phyloP scores from a whole-genome alignment of 2,797 vertebrate species.

The Myotis pilosus region DNA sequence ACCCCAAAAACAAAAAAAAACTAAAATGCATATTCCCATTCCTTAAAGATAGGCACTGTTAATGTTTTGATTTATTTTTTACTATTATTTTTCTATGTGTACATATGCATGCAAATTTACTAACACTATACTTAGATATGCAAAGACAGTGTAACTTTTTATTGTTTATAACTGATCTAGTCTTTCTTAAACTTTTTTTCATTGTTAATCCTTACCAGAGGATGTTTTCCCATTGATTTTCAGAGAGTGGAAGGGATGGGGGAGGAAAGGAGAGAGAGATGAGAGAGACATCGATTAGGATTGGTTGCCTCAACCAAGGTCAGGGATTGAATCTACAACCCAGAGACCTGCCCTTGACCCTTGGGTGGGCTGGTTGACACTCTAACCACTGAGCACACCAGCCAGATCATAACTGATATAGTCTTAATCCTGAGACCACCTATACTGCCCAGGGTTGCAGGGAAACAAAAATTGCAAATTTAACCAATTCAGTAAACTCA shows the following conservation, averaged over 20 bases:
- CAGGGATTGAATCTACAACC: neutral
- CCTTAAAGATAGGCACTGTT: slow-evolving; percentile 16
- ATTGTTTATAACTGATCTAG: slow-evolving; percentile 1
- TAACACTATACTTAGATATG: slow-evolving; percentile 1
- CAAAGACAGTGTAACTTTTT: neutral
- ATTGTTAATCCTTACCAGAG: neutral
- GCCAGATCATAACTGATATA: neutral
- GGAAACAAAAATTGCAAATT: slow-evolving; percentile 38
- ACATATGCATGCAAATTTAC: slow-evolving; percentile 3
- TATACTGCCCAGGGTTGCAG: neutral
- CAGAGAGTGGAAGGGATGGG: neutral
- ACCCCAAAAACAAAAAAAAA: no score
- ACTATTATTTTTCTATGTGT: slow-evolving; percentile 20
- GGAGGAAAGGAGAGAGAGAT: no score
- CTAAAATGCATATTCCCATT: neutral
- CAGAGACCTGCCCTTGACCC: neutral
- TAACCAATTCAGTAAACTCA: neutral
- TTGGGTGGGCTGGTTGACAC: no score
- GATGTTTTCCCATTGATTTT: neutral
- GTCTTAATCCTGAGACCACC: slow-evolving; percentile 3
- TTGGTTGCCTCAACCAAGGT: neutral
- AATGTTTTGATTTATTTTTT: slow-evolving; percentile 35
- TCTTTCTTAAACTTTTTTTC: neutral
- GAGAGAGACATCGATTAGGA: neutral
- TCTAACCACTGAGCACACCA: neutral